A percentile compares a stretch with the other conserved stretches of the same genome.
Evolutionary conservation across 1,140 invertebrate genomes (phyloP).

Genomic region (Colletes gigas): DNA sequence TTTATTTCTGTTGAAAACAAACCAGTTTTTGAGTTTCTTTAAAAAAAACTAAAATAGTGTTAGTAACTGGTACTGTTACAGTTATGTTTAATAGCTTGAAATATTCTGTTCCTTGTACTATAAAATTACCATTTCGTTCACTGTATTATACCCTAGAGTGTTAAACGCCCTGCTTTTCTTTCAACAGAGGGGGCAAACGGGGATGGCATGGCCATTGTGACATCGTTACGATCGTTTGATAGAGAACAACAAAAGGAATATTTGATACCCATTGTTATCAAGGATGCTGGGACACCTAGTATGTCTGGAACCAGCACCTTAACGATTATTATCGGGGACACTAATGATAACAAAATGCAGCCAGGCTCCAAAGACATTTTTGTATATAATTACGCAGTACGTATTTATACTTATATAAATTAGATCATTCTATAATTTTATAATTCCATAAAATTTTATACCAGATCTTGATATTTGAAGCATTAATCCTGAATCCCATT

Average conservation of each 20-base stretch:
- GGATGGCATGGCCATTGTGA: slow-evolving; percentile 96
- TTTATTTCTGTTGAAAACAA: no score
- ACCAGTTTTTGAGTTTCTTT: no score
- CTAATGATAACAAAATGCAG: slow-evolving; percentile 98
- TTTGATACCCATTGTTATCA: slow-evolving; percentile 95
- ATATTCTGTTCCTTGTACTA: no score
- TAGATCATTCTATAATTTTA: no score
- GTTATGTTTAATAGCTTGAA: no score
- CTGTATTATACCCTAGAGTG: no score
- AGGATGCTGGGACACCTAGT: slow-evolving; percentile 92
- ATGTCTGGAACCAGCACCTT: slow-evolving; percentile 97
- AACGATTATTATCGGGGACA: slow-evolving; percentile 97
- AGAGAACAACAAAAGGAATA: slow-evolving; percentile 97
- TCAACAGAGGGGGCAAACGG: slow-evolving; percentile 93
- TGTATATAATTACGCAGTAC: slow-evolving; percentile 95
- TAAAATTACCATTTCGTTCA: no score
- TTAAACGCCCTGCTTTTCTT: not conserved
- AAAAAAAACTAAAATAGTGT: no score
- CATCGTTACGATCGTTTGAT: slow-evolving; percentile 94
- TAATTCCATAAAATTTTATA: not conserved
- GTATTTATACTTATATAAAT: slow-evolving; percentile 36
- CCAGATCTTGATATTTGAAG: no score
- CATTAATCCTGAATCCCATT: no score
- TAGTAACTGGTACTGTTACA: no score
- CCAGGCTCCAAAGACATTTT: slow-evolving; percentile 97